Percentiles rank a stretch among this genome's conserved stretches.
These are phyloP conservation scores for Pinna nobilis DNA, from an alignment of 1,140 invertebrate species.

Conservation along the genomic window DNA sequence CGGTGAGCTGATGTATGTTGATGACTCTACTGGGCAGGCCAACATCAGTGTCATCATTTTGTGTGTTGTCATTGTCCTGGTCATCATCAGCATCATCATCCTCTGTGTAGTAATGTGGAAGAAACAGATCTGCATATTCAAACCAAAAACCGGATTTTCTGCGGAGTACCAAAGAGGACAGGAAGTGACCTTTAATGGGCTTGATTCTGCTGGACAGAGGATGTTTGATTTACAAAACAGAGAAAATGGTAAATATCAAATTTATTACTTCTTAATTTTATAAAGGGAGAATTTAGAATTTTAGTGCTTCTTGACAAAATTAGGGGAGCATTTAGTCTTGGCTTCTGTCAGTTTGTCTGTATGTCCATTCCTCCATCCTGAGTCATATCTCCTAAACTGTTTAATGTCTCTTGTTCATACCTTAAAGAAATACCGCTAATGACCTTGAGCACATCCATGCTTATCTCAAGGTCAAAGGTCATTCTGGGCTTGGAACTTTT, in stretches of 20 bases:
- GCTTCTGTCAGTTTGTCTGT: no score
- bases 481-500: no score
- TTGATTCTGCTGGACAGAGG: conserved; percentile 45
- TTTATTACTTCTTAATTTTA: no score
- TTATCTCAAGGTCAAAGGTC: no score
- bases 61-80: conserved; percentile 43
- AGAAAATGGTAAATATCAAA: conserved; percentile 50
- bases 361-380: no score
- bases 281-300: no score
- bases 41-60: conserved; percentile 43
- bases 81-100: conserved; percentile 50
- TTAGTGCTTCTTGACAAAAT: no score
- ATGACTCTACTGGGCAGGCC: not conserved
- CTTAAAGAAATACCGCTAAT: no score
- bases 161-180: conserved; percentile 14
- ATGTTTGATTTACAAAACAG: conserved; percentile 52
- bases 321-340: no score
- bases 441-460: no score
- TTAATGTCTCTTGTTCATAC: no score
- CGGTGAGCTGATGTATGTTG: conserved; percentile 53
- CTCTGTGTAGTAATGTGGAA: conserved; percentile 56
- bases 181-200: conserved; percentile 24
- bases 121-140: conserved; percentile 55
- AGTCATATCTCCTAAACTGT: no score
- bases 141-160: conserved; percentile 21